Base-by-base conservation (phyloP, 2,888 invertebrate genomes). In the Pinctada fucata region DNA sequence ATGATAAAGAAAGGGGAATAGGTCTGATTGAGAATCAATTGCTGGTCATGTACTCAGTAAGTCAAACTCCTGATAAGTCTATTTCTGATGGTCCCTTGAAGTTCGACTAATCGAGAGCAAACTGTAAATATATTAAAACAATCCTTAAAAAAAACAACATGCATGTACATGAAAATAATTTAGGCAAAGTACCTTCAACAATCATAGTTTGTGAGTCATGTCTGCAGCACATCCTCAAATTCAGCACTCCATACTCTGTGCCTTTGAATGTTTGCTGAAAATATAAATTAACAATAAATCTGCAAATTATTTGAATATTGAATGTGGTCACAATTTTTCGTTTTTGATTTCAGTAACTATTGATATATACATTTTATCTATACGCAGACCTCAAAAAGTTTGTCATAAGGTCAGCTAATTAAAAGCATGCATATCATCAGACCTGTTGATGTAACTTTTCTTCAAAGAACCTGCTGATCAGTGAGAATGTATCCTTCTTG, bases 171-270 rank as follows among this genome's bases (percentile, higher is more conserved):
- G 31, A 31, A 31, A 31, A 31, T 31, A 31, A 31, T 31, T 31
- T 31, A 16, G 79, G 69, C 72, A 10, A 58, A 8, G n/a, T 86
- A 93, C 93, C 93, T 93, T 99, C 98, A 80, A 99, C 96, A 89
- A 97, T 97, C 31, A 99, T 94, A 0, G 97, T 97, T 91, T 97
- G 97, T 89, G 93, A 97, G 95, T 94, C 97, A 95, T 93, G 96
- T 95, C 93, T 98, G 87, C 93, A 94, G 83, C 93, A 98, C 8
- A 97, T 97, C 86, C 98, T 94, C 48, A 98, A 96, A 51, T 97
- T 95, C 80, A 98, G 94, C 58, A 96, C 95, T 2, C 98, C 98
- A 91, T 96, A 98, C 0, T 96, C 95, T 13, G 87, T 88, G 31
- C 86, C 87, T 3, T 85, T 88, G 48, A 83, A 83, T 48, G 84